A percentile compares a stretch with the other conserved stretches of the same genome.
Conservation (phyloP, 2,797 vertebrate species). For the Denticeps clupeoides region DNA sequence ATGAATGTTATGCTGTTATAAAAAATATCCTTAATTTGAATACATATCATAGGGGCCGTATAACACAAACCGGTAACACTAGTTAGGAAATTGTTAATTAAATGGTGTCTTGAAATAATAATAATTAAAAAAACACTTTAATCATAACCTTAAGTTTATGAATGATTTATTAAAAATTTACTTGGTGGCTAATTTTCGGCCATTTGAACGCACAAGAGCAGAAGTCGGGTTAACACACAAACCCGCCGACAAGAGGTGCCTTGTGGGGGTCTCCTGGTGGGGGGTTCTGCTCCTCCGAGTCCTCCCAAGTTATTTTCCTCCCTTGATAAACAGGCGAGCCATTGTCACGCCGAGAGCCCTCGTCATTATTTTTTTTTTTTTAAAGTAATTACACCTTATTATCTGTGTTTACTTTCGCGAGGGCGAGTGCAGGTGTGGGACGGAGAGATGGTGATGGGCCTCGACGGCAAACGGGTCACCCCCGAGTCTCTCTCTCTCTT, state of each 20-base stretch:
- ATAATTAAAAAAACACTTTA: no score
- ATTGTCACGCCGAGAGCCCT: conserved; percentile 78
- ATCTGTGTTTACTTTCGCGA: conserved; percentile 94
- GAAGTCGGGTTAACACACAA: conserved; percentile 31
- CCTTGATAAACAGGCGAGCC: conserved; percentile 77
- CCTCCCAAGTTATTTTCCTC: conserved; percentile 64
- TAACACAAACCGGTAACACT: no score
- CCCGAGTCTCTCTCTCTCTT: conserved; percentile 56
- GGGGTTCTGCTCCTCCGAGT: conserved; percentile 45
- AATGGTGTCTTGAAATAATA: no score
- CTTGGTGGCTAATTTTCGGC: no score
- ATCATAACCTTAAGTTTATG: no score
- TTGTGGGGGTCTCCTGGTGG: conserved; percentile 52
- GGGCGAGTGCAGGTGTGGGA: conserved; percentile 88
- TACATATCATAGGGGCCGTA: no score
- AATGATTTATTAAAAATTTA: no score
- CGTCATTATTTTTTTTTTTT: conserved; percentile 81
- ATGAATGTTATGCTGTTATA: no score
- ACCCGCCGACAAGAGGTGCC: conserved; percentile 32
- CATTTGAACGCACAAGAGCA: no score
- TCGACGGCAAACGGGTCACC: conserved; percentile 67
- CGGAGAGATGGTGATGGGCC: conserved; percentile 63
- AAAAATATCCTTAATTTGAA: no score
- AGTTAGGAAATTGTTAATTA: no score
- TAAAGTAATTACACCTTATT: conserved; percentile 95